A percentile compares a stretch with the other conserved stretches of the same genome.
Evolutionary conservation across 2,113 vertebrate species (phyloP).

Genomic region (Steatornis caripensis): DNA sequence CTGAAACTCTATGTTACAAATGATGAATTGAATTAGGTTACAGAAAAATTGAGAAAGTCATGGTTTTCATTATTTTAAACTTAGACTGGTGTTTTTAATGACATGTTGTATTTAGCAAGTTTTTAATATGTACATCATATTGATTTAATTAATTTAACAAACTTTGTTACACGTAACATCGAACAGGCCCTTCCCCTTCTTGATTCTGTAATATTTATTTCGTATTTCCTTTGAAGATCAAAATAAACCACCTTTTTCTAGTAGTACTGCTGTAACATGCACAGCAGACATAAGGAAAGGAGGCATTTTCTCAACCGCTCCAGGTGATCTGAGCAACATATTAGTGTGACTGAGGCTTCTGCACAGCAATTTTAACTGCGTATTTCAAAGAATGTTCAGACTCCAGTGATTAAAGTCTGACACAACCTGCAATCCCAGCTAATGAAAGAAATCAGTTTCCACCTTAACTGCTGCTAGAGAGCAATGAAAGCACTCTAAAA

Average conservation of each 20-base stretch:
- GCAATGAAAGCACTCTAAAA: neutral
- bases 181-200: neutral
- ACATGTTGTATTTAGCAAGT: neutral
- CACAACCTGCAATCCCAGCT: neutral
- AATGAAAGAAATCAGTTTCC: neutral
- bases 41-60: neutral
- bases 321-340: neutral
- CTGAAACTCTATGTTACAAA: neutral
- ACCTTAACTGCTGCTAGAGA: neutral
- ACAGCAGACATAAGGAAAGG: neutral
- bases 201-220: neutral
- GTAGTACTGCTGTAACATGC: neutral
- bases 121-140: neutral
- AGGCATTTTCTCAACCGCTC: neutral
- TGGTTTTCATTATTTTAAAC: neutral
- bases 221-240: neutral
- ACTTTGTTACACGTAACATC: neutral
- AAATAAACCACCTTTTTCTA: neutral
- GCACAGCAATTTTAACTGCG: neutral
- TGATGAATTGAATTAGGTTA: neutral
- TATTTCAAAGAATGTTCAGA: neutral
- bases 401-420: neutral
- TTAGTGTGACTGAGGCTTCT: neutral
- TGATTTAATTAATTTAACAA: neutral
- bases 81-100: neutral